Evolutionary conservation across 2,888 invertebrate genomes (phyloP).

Genomic region (Rambutsinella grinnellia): DNA sequence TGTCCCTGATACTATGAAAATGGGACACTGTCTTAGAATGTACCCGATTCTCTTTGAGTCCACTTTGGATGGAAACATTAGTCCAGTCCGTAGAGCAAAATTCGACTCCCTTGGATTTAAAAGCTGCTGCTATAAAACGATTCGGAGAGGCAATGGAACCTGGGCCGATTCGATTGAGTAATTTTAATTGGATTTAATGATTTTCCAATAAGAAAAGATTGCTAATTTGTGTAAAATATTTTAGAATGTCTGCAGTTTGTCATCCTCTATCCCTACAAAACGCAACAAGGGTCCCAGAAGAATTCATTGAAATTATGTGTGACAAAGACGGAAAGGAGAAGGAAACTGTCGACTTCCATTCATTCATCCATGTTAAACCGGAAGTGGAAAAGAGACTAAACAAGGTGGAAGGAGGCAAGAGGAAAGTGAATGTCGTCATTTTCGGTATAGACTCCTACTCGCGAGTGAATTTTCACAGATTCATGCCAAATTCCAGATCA

Average conservation of each 20-base stretch:
- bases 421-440: conserved; percentile 67
- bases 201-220: too few relatives aligned
- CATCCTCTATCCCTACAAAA: neutral
- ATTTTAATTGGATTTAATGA: neutral
- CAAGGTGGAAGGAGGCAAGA: neutral
- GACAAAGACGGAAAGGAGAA: neutral
- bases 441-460: conserved; percentile 69
- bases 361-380: neutral
- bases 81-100: neutral
- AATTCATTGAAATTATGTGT: conserved; percentile 4
- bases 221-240: neutral
- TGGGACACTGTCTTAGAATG: neutral
- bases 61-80: neutral
- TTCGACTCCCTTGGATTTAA: neutral
- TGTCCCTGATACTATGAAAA: too few relatives aligned
- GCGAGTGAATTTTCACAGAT: conserved; percentile 68
- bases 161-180: neutral
- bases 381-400: neutral
- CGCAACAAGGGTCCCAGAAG: neutral
- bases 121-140: neutral
- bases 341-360: neutral
- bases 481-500: conserved; percentile 67
- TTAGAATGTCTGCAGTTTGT: neutral
- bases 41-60: neutral
- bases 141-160: neutral